Evolutionary conservation across 30 jellyfish, hydroid and myxozoan species (phyloP).

Genomic region (Turritopsis dohrnii): DNA sequence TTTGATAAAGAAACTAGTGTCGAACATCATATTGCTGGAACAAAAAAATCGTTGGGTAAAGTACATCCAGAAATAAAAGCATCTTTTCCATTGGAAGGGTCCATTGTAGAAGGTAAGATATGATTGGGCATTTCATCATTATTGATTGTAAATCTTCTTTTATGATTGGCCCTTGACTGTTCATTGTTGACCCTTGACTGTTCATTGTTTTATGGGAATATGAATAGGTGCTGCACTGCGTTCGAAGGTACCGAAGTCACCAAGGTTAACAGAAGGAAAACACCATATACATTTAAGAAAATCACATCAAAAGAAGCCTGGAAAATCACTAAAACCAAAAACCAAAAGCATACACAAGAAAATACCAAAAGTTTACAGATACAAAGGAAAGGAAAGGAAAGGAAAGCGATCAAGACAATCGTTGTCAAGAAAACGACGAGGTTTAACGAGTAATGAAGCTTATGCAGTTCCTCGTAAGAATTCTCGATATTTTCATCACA

Average conservation of each 20-base stretch:
- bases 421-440: neutral
- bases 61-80: constrained; percentile 27
- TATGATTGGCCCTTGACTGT: too few relatives aligned
- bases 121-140: too few relatives aligned
- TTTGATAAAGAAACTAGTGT: constrained; percentile 42
- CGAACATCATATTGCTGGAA: neutral
- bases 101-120: neutral
- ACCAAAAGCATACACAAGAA: neutral
- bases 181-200: too few relatives aligned
- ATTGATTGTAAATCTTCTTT: too few relatives aligned
- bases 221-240: neutral
- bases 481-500: neutral
- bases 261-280: neutral
- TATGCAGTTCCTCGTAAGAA: neutral
- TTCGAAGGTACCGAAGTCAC: neutral
- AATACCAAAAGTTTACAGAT: neutral
- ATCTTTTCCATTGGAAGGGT: constrained; percentile 28
- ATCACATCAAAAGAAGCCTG: neutral
- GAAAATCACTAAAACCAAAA: neutral
- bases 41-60: neutral
- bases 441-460: neutral
- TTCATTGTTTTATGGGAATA: too few relatives aligned
- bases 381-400: neutral
- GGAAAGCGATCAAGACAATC: neutral
- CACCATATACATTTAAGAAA: neutral